Evolutionary conservation across 2,797 vertebrate species (phyloP), one percentile per base, ranked within the genome.

Genomic region (Acanthurus lineatus): DNA sequence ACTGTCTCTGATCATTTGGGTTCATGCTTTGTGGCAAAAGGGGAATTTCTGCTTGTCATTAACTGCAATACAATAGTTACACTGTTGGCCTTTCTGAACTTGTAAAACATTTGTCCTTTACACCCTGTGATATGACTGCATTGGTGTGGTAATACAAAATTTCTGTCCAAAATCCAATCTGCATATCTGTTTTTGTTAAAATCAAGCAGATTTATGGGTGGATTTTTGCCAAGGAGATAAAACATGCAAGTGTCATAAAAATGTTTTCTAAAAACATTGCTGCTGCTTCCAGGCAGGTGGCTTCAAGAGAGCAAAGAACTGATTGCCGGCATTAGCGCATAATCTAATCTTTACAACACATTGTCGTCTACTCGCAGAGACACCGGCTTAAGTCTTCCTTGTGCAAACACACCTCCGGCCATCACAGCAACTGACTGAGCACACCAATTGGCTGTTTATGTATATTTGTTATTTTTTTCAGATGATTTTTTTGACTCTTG

Each of bases 1-100:
- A 89, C 75, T 71, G 58, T 90, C 74, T 89, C 71, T 83, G 80
- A 73, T 81, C 58, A 77, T 89, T 82, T 91, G 88, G 85, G 73
- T 82, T 85, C 85, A 86, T 57, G 87, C 89, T 92, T 87, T 57
- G 84, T 81, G 82, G 81, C 89, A 87, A 54, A 6, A 22, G 16
- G 90, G 77, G 56, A 79, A 53, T 84, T 85, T 89, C 79, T 87
- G 92, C 90, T 89, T 66, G 71, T 86, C 88, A 89, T 90, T 69
- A 85, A 88, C 84, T 86, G 91, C 92, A 94, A 92, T 93, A 91
- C 85, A 73, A 85, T 76, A 91, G 82, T 85, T 77, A 87, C 91
- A 87, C 86, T 79, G 81, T 91, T 88, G 83, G 90, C 89, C 88
- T 91, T 90, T 90, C 82, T 87, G 79, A 89, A 87, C 74, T 77